Conservation (phyloP, 1,140 invertebrate genomes). For the Heliconius himera region DNA sequence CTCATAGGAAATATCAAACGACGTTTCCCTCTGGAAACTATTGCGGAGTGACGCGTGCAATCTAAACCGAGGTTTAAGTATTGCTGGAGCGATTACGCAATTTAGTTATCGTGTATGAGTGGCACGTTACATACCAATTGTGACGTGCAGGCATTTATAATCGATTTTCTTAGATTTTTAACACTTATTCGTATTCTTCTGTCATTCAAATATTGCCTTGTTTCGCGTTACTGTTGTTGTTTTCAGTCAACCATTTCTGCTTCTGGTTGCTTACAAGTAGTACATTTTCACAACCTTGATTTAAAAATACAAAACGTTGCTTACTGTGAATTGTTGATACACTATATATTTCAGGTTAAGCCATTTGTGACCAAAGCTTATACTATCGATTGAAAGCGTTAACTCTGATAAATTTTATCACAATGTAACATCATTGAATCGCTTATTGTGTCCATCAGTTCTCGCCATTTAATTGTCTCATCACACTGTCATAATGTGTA, state of each 20-base stretch:
- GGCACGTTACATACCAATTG: slow-evolving; percentile 26
- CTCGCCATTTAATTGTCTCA: slow-evolving; percentile 4
- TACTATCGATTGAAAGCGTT: slow-evolving; percentile 26
- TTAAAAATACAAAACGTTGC: background rate
- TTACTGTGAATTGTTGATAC: background rate
- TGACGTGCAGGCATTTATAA: slow-evolving; percentile 33
- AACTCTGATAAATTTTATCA: slow-evolving; percentile 53
- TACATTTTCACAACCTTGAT: background rate
- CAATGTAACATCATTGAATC: slow-evolving; percentile 48
- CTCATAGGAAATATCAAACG: background rate
- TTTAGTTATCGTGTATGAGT: slow-evolving; percentile 30
- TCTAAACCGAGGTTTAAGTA: slow-evolving; percentile 24
- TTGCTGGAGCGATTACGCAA: slow-evolving; percentile 27
- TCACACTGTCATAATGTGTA: background rate
- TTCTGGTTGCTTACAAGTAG: background rate
- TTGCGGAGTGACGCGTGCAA: slow-evolving; percentile 17
- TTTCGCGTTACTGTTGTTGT: background rate
- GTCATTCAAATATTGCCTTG: slow-evolving; percentile 22
- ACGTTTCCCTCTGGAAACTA: slow-evolving; percentile 8
- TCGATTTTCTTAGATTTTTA: slow-evolving; percentile 34
- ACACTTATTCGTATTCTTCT: slow-evolving; percentile 20
- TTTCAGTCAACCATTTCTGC: background rate
- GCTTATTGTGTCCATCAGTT: slow-evolving; percentile 35
- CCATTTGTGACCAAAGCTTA: slow-evolving; percentile 13
- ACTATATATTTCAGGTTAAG: slow-evolving; percentile 10